phyloP scores from a whole-genome alignment of 2,113 vertebrate genomes.

The Arenaria interpres region DNA sequence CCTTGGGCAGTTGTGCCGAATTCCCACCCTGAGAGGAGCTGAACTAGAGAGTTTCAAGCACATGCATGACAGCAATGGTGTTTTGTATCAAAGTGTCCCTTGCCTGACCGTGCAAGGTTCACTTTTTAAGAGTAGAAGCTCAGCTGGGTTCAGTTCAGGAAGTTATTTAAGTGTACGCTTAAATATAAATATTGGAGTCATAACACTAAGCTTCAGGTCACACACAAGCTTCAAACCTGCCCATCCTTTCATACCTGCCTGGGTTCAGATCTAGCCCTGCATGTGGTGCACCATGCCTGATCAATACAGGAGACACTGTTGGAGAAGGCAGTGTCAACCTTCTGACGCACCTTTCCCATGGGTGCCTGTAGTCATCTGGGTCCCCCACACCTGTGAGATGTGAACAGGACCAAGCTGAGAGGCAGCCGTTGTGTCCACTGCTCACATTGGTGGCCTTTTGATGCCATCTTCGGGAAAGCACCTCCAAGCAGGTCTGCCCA shows the following conservation, averaged over 20 bases:
- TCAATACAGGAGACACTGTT: background rate
- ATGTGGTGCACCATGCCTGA: background rate
- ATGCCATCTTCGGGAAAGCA: background rate
- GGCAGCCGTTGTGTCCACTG: fast-evolving
- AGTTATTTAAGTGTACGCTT: background rate
- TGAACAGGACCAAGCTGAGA: background rate
- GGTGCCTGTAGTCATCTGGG: background rate
- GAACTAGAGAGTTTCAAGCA: background rate
- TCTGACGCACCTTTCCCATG: background rate
- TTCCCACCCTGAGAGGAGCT: background rate
- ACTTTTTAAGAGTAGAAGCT: background rate
- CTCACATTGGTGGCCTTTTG: fast-evolving
- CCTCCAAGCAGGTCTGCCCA: background rate
- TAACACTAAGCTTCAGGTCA: background rate
- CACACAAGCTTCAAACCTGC: background rate
- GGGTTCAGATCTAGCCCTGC: background rate
- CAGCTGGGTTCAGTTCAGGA: background rate
- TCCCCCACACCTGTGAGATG: fast-evolving
- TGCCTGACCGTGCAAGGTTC: fast-evolving
- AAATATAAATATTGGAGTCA: background rate
- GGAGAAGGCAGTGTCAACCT: background rate
- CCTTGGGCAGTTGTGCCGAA: fast-evolving
- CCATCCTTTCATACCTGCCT: background rate
- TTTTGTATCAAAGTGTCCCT: background rate
- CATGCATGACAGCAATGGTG: fast-evolving